A percentile compares a stretch with the other conserved stretches of the same genome.
phyloP scores from a whole-genome alignment of 2,797 vertebrate genomes.

The Ceryle rudis region DNA sequence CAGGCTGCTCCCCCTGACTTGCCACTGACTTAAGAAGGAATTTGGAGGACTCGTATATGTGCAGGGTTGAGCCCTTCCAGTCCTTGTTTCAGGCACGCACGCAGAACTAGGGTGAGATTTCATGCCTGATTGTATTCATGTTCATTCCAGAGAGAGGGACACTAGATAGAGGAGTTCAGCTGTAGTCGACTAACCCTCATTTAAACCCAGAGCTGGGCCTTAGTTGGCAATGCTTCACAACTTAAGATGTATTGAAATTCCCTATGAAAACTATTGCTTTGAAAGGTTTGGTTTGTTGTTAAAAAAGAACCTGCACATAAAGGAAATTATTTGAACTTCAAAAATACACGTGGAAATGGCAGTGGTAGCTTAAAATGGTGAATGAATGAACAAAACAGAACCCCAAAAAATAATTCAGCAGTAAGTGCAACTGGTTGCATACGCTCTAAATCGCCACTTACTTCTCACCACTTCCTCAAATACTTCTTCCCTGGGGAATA shows the following conservation, averaged over 20 bases:
- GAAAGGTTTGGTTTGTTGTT: not conserved
- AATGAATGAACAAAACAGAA: not conserved
- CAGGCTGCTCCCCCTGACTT: not conserved
- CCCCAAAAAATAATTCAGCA: not conserved
- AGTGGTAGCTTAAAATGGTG: not conserved
- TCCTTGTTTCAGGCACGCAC: not conserved
- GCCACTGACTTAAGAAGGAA: not conserved
- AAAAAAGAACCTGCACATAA: not conserved
- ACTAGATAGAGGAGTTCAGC: not conserved
- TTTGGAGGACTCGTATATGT: not conserved
- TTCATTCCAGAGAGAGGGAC: not conserved
- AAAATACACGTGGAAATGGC: not conserved
- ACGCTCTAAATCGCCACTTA: not conserved
- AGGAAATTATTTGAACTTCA: not conserved
- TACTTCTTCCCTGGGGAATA: not conserved
- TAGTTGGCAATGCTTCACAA: not conserved
- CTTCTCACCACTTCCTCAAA: constrained; percentile 13
- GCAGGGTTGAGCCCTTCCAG: not conserved
- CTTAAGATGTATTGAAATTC: not conserved
- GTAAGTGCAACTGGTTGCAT: not conserved
- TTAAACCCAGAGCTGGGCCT: constrained; percentile 4
- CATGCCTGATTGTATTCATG: not conserved
- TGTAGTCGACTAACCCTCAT: not conserved
- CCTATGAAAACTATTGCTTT: not conserved
- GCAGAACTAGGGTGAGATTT: not conserved